Conservation (phyloP, 2,113 vertebrate genomes). For the Todiramphus chloris region DNA sequence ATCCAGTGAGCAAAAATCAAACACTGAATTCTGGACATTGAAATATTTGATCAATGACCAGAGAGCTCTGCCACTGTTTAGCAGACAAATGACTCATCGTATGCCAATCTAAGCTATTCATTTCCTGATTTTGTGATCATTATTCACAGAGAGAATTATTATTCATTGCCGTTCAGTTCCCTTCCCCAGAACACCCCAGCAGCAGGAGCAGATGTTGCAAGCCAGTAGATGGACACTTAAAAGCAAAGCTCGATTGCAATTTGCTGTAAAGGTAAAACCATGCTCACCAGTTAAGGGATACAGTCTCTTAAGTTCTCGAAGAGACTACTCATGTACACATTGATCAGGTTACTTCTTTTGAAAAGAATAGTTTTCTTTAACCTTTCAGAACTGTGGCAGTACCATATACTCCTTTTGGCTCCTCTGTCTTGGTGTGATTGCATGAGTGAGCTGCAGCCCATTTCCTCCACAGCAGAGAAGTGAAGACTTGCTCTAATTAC, state of each 20-base stretch:
- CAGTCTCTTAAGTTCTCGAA: not conserved
- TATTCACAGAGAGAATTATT: not conserved
- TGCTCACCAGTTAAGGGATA: not conserved
- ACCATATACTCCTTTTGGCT: not conserved
- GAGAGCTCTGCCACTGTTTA: conserved; percentile 45
- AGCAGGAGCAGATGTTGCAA: conserved; percentile 21
- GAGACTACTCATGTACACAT: not conserved
- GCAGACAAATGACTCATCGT: conserved; percentile 32
- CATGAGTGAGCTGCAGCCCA: not conserved
- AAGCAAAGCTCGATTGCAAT: not conserved
- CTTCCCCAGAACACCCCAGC: not conserved
- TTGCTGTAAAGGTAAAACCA: not conserved
- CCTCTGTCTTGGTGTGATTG: not conserved
- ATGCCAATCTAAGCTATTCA: conserved; percentile 38
- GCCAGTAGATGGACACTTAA: conserved; percentile 17
- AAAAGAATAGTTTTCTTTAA: not conserved
- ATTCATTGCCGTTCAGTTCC: conserved; percentile 24
- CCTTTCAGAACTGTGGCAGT: not conserved
- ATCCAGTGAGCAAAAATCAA: conserved; percentile 50
- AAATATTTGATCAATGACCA: conserved; percentile 60
- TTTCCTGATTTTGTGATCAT: conserved; percentile 15
- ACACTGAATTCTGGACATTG: conserved; percentile 41
- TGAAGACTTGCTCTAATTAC: not conserved
- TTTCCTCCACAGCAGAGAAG: not conserved
- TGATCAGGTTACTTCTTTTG: not conserved